Base-by-base conservation (phyloP, 1,140 invertebrate genomes). In the Sitobion miscanthi region DNA sequence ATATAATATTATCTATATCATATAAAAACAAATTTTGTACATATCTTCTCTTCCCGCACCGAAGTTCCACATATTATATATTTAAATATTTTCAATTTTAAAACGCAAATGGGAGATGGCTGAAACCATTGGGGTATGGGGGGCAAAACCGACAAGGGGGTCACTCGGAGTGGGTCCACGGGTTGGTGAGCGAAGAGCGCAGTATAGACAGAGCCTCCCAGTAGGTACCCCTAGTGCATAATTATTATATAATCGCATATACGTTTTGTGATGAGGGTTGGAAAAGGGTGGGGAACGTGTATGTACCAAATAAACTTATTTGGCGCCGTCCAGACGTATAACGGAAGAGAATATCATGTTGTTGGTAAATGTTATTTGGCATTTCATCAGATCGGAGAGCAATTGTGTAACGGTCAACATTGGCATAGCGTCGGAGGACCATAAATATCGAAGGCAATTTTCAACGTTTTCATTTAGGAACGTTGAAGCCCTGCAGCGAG, bases 291-390 rank as follows among this genome's bases (percentile, higher is more conserved):
- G 5, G 25, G 14, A 14, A 21, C 25, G 25, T 8, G 17, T 25
- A 47, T 0, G n/a, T 35, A 89, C 35, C 47, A 52, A 38, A 89
- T 89, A 89, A 89, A 89, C 49, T 89, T 89, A 35, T 38, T 35
- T 54, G 87, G 49, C 87, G 87, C 49, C 87, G 8, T 38, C 21
- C n/a, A 52, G n/a, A 54, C 87, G 49, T 54, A 38, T 7, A 38
- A 52, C n/a, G 49, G n/a, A 54, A 89, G 35, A 38, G 87, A 89
- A 89, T 35, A 38, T 88, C 30, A 9, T 86, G 38, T 42, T 49
- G 45, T 89, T 54, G 20, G n/a, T 52, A 88, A 88, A 88, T 88
- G 49, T 54, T 89, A 54, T 89, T 89, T 89, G 87, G 87, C 87
- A 54, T 54, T 54, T 89, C 87, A 38, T 89, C 87, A 89, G 52